These are phyloP conservation scores for Microdon myrmicae DNA, from an alignment of 2,888 invertebrate species.

Conservation along the genomic window DNA sequence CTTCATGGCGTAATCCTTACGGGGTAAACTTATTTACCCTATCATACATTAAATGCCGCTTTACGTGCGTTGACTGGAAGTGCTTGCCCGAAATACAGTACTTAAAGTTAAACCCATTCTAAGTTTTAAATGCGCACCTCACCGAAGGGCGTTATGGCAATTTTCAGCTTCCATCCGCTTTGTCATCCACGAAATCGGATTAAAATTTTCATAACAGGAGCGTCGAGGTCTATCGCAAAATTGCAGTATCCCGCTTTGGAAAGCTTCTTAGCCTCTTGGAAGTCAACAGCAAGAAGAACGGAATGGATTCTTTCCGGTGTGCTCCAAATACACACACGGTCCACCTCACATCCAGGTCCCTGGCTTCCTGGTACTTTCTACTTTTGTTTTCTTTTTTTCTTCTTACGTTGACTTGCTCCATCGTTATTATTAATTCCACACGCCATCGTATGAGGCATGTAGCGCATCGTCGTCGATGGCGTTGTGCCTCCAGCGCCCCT, in stretches of 20 bases:
- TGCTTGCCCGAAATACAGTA: too few species aligned
- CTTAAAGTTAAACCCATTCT: too few species aligned
- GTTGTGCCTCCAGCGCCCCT: conserved; percentile 16
- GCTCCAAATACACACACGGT: conserved; percentile 46
- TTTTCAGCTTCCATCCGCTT: too few species aligned
- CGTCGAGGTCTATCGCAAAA: conserved; percentile 33
- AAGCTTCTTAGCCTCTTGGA: conserved; percentile 44
- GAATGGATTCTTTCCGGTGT: conserved; percentile 43
- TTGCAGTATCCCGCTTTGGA: conserved; percentile 33
- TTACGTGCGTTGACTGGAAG: too few species aligned
- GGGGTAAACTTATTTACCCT: too few species aligned
- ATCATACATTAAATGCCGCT: too few species aligned
- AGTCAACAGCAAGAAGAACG: conserved; percentile 19
- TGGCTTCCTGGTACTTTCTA: conserved; percentile 17
- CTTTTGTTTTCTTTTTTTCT: background rate
- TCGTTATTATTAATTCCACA: conserved; percentile 31
- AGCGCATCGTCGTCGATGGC: conserved; percentile 4
- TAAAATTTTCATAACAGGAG: conserved; percentile 27
- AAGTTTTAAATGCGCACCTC: too few species aligned
- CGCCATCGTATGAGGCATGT: conserved; percentile 32
- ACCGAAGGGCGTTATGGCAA: too few species aligned
- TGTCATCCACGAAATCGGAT: conserved; percentile 47
- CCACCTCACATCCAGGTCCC: conserved; percentile 45
- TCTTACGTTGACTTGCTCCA: conserved; percentile 14
- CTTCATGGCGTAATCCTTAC: too few species aligned